Percentiles rank a stretch among this genome's conserved stretches.
phyloP scores from a whole-genome alignment of 2,888 invertebrate species.

The Athalia rosae region DNA sequence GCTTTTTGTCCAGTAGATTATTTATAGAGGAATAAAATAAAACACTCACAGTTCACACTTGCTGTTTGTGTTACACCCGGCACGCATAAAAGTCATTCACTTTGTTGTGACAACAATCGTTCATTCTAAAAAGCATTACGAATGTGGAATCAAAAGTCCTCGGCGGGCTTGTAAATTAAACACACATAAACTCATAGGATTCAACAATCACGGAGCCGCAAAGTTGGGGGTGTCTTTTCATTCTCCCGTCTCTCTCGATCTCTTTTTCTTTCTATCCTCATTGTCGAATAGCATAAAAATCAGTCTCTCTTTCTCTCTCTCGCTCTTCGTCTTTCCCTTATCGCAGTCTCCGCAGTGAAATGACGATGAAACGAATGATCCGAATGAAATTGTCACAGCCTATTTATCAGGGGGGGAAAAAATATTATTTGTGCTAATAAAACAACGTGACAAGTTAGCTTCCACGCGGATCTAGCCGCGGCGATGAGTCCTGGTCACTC shows the following conservation, averaged over 20 bases:
- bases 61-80: too few species aligned
- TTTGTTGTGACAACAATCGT: too few species aligned
- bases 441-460: conserved; percentile 19
- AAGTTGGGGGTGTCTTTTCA: too few species aligned
- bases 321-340: background rate
- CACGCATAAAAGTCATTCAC: too few species aligned
- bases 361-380: background rate
- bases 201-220: too few species aligned
- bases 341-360: background rate
- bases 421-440: background rate
- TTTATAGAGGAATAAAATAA: background rate
- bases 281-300: too few species aligned
- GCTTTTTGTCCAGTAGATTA: conserved; percentile 1
- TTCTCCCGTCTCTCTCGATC: too few species aligned
- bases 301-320: background rate
- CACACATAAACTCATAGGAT: too few species aligned
- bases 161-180: too few species aligned
- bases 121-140: too few species aligned
- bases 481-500: conserved; percentile 45
- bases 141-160: too few species aligned
- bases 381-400: conserved; percentile 11
- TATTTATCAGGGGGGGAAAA: background rate
- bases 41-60: conserved; percentile 31
- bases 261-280: too few species aligned
- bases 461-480: conserved; percentile 31